Conservation (phyloP, 2,113 vertebrate species). For the Chauna torquata region DNA sequence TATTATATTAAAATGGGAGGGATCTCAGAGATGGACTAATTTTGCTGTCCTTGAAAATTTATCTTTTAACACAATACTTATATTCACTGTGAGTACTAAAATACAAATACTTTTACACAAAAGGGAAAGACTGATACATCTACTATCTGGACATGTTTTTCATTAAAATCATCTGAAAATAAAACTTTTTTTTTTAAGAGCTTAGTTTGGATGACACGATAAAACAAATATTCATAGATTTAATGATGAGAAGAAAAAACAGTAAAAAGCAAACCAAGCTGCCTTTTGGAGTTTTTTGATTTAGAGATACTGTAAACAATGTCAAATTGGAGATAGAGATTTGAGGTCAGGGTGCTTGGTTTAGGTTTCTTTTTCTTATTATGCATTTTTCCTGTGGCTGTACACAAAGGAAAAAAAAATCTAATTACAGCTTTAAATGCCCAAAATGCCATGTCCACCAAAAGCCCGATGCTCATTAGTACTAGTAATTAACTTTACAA, state of each 20-base stretch:
- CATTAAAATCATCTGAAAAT: background rate
- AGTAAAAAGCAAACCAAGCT: slow-evolving; percentile 46
- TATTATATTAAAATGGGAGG: background rate
- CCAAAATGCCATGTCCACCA: slow-evolving; percentile 87
- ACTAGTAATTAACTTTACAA: slow-evolving; percentile 91
- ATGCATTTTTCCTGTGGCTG: slow-evolving; percentile 56
- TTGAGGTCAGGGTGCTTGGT: background rate
- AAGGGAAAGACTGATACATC: background rate
- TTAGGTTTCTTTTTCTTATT: slow-evolving; percentile 23
- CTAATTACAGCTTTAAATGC: slow-evolving; percentile 87
- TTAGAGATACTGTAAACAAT: slow-evolving; percentile 55
- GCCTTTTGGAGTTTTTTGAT: slow-evolving; percentile 59
- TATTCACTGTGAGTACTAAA: background rate
- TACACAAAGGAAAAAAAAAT: slow-evolving; percentile 62
- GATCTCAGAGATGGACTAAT: background rate
- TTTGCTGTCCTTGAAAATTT: background rate
- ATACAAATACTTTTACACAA: background rate
- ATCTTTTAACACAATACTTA: background rate
- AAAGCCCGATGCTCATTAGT: slow-evolving; percentile 88
- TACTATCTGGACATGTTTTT: background rate
- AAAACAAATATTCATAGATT: slow-evolving; percentile 53
- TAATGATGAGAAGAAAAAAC: slow-evolving; percentile 43
- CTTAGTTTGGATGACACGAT: background rate
- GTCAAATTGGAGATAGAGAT: slow-evolving; percentile 56
- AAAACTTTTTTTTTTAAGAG: background rate